Evolutionary conservation across 2,797 vertebrate species (phyloP).

Genomic region (Syncerus caffer): DNA sequence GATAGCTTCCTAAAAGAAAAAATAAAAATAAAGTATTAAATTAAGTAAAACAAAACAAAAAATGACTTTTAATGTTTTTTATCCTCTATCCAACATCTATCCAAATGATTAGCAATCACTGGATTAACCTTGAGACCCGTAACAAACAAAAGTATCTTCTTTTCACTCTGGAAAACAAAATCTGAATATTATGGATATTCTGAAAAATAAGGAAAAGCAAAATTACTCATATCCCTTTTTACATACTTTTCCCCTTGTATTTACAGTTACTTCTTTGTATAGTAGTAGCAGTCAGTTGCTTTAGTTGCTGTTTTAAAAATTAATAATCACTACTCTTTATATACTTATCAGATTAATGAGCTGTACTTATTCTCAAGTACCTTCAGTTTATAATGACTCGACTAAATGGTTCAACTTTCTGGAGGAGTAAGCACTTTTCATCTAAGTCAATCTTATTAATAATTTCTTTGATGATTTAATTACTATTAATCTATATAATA

Average conservation of each 20-base stretch:
- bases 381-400: background rate
- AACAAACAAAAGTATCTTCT: background rate
- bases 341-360: conserved; percentile 7
- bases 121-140: background rate
- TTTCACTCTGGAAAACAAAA: background rate
- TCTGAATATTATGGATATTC: background rate
- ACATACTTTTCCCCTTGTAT: background rate
- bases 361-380: background rate
- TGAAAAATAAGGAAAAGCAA: background rate
- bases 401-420: background rate
- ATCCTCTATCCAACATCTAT: background rate
- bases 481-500: background rate
- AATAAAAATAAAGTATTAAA: conserved; percentile 41
- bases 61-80: background rate
- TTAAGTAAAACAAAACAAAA: conserved; percentile 45
- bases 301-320: conserved; percentile 13
- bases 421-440: background rate
- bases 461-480: background rate
- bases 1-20: conserved; percentile 92
- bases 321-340: background rate
- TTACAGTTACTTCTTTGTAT: background rate
- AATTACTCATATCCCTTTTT: background rate
- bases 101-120: background rate
- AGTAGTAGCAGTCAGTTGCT: background rate
- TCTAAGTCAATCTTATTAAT: conserved; percentile 2